phyloP scores from a whole-genome alignment of 2,888 invertebrate species.

The Bruchidius siliquastri region DNA sequence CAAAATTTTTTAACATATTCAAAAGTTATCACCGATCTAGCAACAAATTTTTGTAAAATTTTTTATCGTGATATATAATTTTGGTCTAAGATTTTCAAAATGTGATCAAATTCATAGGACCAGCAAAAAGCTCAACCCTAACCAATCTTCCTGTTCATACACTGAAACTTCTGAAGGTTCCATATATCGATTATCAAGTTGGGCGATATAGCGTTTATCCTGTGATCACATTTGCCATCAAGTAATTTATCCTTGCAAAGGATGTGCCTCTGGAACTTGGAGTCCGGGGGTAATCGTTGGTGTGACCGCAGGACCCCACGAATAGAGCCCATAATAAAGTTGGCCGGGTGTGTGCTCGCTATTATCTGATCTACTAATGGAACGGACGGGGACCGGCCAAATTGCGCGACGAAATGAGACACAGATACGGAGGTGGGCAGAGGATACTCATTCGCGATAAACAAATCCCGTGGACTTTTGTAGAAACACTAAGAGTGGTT shows the following conservation, averaged over 20 bases:
- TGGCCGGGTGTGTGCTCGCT: not conserved
- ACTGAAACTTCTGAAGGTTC: not conserved
- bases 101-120: no score
- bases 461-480: no score
- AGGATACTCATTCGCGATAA: no score
- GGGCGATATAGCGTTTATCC: not conserved
- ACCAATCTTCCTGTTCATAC: not conserved
- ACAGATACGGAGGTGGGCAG: not conserved
- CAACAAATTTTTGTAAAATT: no score
- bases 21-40: no score
- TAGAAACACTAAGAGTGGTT: no score
- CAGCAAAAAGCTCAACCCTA: no score
- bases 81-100: no score
- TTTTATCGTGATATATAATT: no score
- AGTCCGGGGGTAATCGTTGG: not conserved
- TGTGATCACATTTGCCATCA: not conserved
- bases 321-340: not conserved
- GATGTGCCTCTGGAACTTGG: not conserved
- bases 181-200: not conserved
- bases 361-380: not conserved
- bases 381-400: not conserved
- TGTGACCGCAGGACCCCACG: not conserved
- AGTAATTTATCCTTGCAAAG: not conserved
- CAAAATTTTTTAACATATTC: no score
- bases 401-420: not conserved